phyloP scores from a whole-genome alignment of 2,113 vertebrate genomes.

The Forbesichthys papilliferus region DNA sequence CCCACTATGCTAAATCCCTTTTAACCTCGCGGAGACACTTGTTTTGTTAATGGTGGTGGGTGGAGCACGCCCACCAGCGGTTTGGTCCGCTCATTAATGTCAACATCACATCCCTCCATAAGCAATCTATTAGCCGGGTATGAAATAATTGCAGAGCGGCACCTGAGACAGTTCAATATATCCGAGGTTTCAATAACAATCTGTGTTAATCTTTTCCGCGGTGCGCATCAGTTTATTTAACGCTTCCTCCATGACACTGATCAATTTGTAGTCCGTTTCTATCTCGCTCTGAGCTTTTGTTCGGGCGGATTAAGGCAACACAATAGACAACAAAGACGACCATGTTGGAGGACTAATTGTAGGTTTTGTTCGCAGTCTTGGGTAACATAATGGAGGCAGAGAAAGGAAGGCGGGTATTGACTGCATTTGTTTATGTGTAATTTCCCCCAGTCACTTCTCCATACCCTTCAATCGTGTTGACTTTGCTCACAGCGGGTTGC shows the following conservation, averaged over 20 bases:
- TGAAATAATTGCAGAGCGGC: background rate
- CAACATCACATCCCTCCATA: background rate
- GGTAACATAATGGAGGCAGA: constrained; percentile 11
- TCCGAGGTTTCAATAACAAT: constrained; percentile 10
- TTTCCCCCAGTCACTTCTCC: constrained; percentile 27
- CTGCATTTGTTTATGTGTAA: constrained; percentile 52
- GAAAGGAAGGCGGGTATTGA: constrained; percentile 32
- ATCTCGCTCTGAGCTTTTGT: constrained; percentile 12
- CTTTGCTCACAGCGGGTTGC: constrained; percentile 18
- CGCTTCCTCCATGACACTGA: constrained; percentile 10
- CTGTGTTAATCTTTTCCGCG: constrained; percentile 13
- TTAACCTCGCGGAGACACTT: constrained; percentile 33
- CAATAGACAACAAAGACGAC: constrained; percentile 17
- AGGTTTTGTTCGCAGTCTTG: constrained; percentile 29
- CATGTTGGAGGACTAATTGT: constrained; percentile 47
- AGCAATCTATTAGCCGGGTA: background rate
- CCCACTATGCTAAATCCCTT: constrained; percentile 44
- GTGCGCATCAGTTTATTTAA: constrained; percentile 11
- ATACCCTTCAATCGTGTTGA: constrained; percentile 18
- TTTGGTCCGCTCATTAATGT: background rate
- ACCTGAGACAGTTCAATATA: constrained; percentile 14
- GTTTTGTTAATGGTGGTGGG: constrained; percentile 1
- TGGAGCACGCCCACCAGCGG: constrained; percentile 26
- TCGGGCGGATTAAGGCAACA: constrained; percentile 32
- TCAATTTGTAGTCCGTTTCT: constrained; percentile 14